Evolutionary conservation across 35 echinoderm and acorn worm genomes (phyloP), one percentile per base, ranked within the genome.

Genomic region (Chiridota heheva): DNA sequence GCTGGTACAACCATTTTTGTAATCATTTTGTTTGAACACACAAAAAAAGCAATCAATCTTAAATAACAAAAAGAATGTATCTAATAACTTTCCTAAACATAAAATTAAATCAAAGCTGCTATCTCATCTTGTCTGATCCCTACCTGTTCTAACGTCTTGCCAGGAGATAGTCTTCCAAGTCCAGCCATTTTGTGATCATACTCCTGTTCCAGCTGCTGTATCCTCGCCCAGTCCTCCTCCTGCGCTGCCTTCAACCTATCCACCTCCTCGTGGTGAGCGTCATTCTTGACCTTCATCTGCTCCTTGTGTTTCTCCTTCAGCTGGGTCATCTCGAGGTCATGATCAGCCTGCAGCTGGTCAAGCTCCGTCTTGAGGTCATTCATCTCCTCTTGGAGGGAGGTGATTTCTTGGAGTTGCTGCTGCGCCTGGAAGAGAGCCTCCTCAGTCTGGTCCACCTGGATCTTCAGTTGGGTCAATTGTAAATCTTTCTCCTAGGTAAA

Each of bases 71-170:
- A n/a, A n/a, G n/a, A n/a, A n/a, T n/a, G n/a, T n/a, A n/a, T n/a
- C n/a, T n/a, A n/a, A n/a, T n/a, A n/a, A n/a, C n/a, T n/a, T n/a
- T n/a, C n/a, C n/a, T n/a, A n/a, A n/a, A n/a, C n/a, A n/a, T n/a
- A n/a, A n/a, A n/a, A n/a, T n/a, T n/a, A n/a, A n/a, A n/a, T n/a
- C n/a, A n/a, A n/a, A n/a, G n/a, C n/a, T n/a, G n/a, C n/a, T n/a
- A n/a, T n/a, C n/a, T n/a, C n/a, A n/a, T n/a, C n/a, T n/a, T n/a
- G 59, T 61, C 72, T 86, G 75, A 10, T 28, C 43, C 81, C 45
- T 29, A 96, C 92, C 92, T 96, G 87, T 55, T 86, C 82, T 42
- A 96, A 43, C 4, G 92, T 86, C 74, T 96, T 96, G 18, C 92
- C 92, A n/a, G 92, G 92, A 34, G 92, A 96, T 44, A 96, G 43